Base-by-base conservation (phyloP, 2,113 vertebrate species). In the Pluvianellus socialis region DNA sequence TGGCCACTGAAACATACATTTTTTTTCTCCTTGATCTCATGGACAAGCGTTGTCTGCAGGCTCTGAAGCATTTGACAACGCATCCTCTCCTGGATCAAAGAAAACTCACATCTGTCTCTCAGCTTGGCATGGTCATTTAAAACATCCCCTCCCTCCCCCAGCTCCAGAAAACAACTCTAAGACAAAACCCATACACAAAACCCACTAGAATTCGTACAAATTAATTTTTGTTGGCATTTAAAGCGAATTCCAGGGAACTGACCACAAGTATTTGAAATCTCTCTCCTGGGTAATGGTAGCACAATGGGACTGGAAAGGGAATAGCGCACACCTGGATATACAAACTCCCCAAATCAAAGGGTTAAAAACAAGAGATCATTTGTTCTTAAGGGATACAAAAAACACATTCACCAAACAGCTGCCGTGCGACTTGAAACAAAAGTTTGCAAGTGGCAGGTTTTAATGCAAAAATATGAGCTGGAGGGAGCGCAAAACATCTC, bases 331-430 rank as follows among this genome's bases (percentile, higher is more conserved):
- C 95, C 95, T 97, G 97, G 94, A 96, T 90, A 96, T 49, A 92
- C 88, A 94, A 91, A 92, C 66, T 77, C 14, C 32, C 61, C 71
- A 66, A 97, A 96, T 90, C 81, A 95, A 97, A 94, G 97, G 88
- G 95, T 96, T 97, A 98, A 96, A 97, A 87, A 94, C 94, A 97
- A 97, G 90, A 94, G 86, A 74, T 95, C 95, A 44, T 86, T 97
- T 96, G 82, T 91, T 94, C 92, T 70, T 66, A 88, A 72, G 55
- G 89, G 55, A 76, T 63, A 75, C 56, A 79, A 88, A 95, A 72
- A 44, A 8, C 66, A 77, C 45, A 79, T 81, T 96, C 79, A 88
- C 81, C 56, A 95, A 86, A 89, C 85, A 95, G 95, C 93, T 96
- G 95, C 68, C 1, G 0, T 40, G 55, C 0, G 0, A 79, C 72